Evolutionary conservation across 2,888 invertebrate genomes (phyloP).

Genomic region (Elaeidobius kamerunicus): DNA sequence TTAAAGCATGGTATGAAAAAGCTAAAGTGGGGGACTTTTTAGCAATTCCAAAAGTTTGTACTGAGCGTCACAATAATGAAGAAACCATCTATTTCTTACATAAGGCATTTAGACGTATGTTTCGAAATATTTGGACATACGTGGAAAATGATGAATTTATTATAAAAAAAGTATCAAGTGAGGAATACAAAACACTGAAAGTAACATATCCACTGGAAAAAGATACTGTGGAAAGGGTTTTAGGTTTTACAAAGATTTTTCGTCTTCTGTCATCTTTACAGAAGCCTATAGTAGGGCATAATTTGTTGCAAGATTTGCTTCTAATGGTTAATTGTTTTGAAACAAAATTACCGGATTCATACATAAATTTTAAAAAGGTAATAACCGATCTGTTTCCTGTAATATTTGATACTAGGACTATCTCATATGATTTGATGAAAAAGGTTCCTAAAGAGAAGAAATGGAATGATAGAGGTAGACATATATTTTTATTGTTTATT

Average conservation of each 20-base stretch:
- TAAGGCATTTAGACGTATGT: conserved; percentile 52
- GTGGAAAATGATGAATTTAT: conserved; percentile 44
- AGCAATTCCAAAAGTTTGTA: conserved; percentile 35
- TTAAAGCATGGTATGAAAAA: conserved; percentile 46
- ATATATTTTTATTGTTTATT: conserved; percentile 2
- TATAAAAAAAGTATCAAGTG: conserved; percentile 44
- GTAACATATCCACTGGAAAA: conserved; percentile 51
- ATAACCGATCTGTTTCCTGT: conserved; percentile 61
- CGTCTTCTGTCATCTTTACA: conserved; percentile 55
- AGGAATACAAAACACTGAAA: conserved; percentile 41
- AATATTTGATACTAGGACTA: conserved; percentile 71
- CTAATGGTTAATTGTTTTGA: conserved; percentile 71
- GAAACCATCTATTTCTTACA: conserved; percentile 59
- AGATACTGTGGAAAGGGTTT: conserved; percentile 52
- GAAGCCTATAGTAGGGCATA: conserved; percentile 77
- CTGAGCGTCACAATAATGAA: conserved; percentile 48
- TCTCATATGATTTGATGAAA: conserved; percentile 57
- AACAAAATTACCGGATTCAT: conserved; percentile 63
- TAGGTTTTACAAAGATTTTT: conserved; percentile 68
- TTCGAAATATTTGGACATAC: conserved; percentile 42
- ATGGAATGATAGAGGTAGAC: conserved; percentile 47
- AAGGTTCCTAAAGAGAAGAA: conserved; percentile 42
- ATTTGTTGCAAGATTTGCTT: conserved; percentile 66
- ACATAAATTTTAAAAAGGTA: conserved; percentile 61
- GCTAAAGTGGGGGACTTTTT: conserved; percentile 40